These are phyloP conservation scores for Ditylenchus dipsaci DNA, from an alignment of 1,140 invertebrate genomes.

Conservation along the genomic window DNA sequence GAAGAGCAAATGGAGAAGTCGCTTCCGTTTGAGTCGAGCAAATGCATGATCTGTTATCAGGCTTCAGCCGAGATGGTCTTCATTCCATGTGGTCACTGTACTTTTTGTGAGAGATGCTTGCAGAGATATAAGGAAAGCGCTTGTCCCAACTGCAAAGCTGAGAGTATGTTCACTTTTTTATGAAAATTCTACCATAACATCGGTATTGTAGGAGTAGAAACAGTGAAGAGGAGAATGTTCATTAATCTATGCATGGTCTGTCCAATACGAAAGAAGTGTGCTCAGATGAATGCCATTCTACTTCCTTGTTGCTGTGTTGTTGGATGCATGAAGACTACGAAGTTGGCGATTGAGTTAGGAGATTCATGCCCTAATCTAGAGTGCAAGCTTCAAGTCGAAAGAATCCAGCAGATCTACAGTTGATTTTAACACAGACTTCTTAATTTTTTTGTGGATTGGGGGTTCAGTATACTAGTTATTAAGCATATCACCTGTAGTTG, in stretches of 20 bases:
- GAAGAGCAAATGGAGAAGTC: not conserved
- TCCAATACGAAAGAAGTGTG: slow-evolving; percentile 7
- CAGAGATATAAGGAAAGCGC: not conserved
- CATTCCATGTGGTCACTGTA: slow-evolving; percentile 7
- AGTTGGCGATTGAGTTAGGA: slow-evolving; percentile 5
- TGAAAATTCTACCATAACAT: not conserved
- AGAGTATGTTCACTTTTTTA: not conserved
- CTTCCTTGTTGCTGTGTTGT: slow-evolving; percentile 21
- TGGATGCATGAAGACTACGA: slow-evolving; percentile 9
- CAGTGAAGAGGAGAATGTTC: not conserved
- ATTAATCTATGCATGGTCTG: slow-evolving; percentile 9
- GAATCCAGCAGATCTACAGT: not conserved
- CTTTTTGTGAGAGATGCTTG: not conserved
- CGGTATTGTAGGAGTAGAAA: not conserved
- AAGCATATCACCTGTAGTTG: no score
- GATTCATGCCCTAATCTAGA: not conserved
- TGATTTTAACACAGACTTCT: not conserved
- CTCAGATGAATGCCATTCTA: slow-evolving; percentile 16
- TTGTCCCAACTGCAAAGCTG: slow-evolving; percentile 1
- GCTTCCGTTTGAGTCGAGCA: not conserved
- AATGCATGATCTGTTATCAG: not conserved
- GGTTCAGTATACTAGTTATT: no score
- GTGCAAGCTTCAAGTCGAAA: not conserved
- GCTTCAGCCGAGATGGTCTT: slow-evolving; percentile 7
- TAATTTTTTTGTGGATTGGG: no score